Evolutionary conservation across 2,888 invertebrate species (phyloP), one percentile per base, ranked within the genome.

Genomic region (Agriopis marginaria): DNA sequence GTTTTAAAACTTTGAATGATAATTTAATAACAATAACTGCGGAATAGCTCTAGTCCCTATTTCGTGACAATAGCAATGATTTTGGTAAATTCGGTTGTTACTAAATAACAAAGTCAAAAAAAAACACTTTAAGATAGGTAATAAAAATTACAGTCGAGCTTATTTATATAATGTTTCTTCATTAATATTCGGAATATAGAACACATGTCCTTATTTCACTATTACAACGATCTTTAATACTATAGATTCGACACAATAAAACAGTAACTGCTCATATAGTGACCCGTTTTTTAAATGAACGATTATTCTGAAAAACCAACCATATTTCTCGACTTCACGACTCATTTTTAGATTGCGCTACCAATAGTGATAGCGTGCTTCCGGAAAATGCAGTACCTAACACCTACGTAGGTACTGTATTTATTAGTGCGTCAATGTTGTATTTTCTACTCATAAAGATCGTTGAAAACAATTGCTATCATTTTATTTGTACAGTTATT

Each of bases 71-170:
- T 50, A 50, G 23, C 3, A 50, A 23, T 23, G 17, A 9, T 50
- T 50, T 14, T 10, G 4, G 10, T 5, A 32, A 32, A 32, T 5
- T 32, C 32, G 32, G 32, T 10, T 42, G 9, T 32, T 51, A 51
- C 32, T 12, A 23, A 32, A 51, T 32, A 6, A 11, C 10, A 11
- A 5, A 10, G 23, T 23, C 11, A n/a, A 51, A 32, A 4, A 40
- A 40, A 55, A 40, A 40, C 8, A 12, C 44, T 56, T 56, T 23
- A 56, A 10, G 44, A 56, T 56, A 56, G 44, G 56, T 44, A 56
- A 45, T 71, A 64, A 45, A 53, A 64, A 56, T 39, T n/a, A 55
- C 14, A 55, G n/a, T 14, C 62, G 55, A 55, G 66, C 61, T 62
- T 59, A 68, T 54, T 60, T 64, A 10, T 6, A n/a, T 47, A 58